phyloP scores from a whole-genome alignment of 2,113 vertebrate species.

The Lates calcarifer region DNA sequence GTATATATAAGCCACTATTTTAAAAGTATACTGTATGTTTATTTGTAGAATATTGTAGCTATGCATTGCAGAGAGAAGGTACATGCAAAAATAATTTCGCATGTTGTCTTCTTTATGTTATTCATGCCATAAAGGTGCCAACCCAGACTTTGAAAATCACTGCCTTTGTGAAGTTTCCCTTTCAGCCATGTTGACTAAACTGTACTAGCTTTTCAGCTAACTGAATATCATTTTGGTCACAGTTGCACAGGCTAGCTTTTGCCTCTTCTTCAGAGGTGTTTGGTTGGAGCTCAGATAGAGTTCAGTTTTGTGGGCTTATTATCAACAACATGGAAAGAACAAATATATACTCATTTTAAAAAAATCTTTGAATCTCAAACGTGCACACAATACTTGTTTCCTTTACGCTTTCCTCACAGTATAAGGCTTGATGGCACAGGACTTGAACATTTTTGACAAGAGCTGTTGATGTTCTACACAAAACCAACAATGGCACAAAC shows the following conservation, averaged over 20 bases:
- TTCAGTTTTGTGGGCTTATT: not conserved
- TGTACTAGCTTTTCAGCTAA: constrained; percentile 16
- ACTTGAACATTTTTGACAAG: not conserved
- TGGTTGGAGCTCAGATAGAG: not conserved
- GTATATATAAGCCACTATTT: not conserved
- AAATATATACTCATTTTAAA: not conserved
- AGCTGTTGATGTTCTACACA: constrained; percentile 2
- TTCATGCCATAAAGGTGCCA: constrained; percentile 19
- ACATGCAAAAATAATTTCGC: constrained; percentile 10
- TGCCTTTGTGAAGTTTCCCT: constrained; percentile 22
- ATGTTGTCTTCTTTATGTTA: constrained; percentile 3
- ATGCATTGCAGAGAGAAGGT: constrained; percentile 35
- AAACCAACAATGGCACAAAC: not conserved
- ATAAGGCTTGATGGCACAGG: not conserved
- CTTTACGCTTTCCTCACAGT: not conserved
- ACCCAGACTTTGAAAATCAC: constrained; percentile 51
- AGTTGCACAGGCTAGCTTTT: not conserved
- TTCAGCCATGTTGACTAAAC: constrained; percentile 20
- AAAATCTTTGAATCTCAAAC: not conserved
- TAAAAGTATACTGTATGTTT: not conserved
- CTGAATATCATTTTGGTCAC: not conserved
- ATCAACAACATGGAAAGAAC: not conserved
- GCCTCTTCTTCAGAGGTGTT: not conserved
- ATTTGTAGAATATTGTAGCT: constrained; percentile 17
- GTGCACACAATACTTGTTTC: not conserved